Base-by-base conservation (phyloP, 1,140 invertebrate species). In the Hormaphis cornu region DNA sequence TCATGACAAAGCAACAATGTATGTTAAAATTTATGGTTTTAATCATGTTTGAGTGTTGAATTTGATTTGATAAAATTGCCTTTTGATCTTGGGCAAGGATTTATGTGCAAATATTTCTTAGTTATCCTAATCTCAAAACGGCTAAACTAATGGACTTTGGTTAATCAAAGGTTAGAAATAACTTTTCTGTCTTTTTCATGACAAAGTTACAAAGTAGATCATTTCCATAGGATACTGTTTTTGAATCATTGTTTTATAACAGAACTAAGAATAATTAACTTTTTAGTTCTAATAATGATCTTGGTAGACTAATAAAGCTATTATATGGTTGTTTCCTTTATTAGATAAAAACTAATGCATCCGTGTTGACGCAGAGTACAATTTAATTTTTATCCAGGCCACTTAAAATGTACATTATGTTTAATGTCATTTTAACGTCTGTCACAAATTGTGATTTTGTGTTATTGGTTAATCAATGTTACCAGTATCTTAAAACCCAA, bases 21-120 rank as follows among this genome's bases (percentile, higher is more conserved):
- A 16, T 8, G 16, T 7, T 1, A 10, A 0, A 10, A 14, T 1
- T 18, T 22, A 20, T 12, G 4, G 10, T 1, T 14, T 35, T 33
- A 16, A 56, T 18, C 1, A 35, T 3, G n/a, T 2, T 22, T 42
- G 1, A 42, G 16, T 40, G 0, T 10, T n/a, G 14, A 37, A 37
- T 37, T 37, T 8, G 14, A 8, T 46, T 46, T n/a, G 18, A 46
- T 22, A 18, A 26, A 1, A 10, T 8, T 2, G 61, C 61, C 61
- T 50, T 30, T 66, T 66, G 42, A 26, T 66, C 12, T 66, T 66
- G 61, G 61, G 61, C 61, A 66, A 66, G 61, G 44, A 66, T 66
- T 14, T 50, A 50, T 10, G 18, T 30, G 3, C 18, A 4, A 26
- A 7, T 18, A 10, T 16, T 35, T 16, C 24, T 12, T 24, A 22